Base-by-base conservation (phyloP, 2,797 vertebrate genomes). In the Pteropus rufus region DNA sequence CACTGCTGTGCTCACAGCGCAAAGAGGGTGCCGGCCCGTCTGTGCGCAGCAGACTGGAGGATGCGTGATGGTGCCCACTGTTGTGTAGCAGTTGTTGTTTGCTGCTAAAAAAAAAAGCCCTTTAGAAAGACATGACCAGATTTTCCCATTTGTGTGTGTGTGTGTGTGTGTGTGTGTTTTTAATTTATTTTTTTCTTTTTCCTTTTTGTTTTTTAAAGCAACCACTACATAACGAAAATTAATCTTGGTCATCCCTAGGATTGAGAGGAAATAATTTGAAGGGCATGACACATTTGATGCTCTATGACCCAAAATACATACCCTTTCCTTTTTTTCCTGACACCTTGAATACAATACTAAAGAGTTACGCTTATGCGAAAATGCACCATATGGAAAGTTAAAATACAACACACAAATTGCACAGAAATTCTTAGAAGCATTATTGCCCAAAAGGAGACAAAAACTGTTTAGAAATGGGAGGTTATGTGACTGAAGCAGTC, bases 1-100 rank as follows among this genome's bases (percentile, higher is more conserved):
- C 0, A 3, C 31, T 11, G 39, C 60, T 15, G 34, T 0, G 0
- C 9, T 1, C 29, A 18, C 4, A 79, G 36, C 0, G 0, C 34
- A n/a, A 73, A 18, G 72, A n/a, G 18, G 11, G 18, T 16, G 4
- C 5, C 49, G 0, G 24, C 24, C 36, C 6, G 14, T 72, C 4
- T 0, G 26, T 1, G n/a, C 2, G 0, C n/a, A 15, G 52, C 15
- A 65, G 52, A 19, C 7, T 49, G 34, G 29, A 19, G 16, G 14
- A 6, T 31, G 41, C 15, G 6, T 24, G 31, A 58, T 36, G 4
- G 3, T 3, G 46, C 21, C 7, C 69, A 15, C 3, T 10, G 10
- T 5, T 12, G 24, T 10, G 60, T 12, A n/a, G 23, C 10, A 62
- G 5, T 2, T 54, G 34, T 21, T 21, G 31, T 49, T 77, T 23